A percentile compares a stretch with the other conserved stretches of the same genome.
phyloP scores from a whole-genome alignment of 2,888 invertebrate species.

The Drosophila planitibia region DNA sequence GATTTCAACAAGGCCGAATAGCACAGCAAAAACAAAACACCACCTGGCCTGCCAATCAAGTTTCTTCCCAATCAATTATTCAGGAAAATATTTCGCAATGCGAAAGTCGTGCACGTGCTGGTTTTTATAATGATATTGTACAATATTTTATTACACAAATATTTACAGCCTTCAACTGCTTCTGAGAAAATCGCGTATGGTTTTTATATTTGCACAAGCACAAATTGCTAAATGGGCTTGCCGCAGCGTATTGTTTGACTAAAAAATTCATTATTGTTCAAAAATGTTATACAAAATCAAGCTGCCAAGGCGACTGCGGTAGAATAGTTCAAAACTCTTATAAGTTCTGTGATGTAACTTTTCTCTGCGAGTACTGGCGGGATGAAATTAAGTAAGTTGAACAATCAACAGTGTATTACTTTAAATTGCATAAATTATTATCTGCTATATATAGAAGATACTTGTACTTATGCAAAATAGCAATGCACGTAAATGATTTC shows the following conservation, averaged over 20 bases:
- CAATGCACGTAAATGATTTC: background rate
- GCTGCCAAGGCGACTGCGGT: background rate
- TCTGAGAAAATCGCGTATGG: background rate
- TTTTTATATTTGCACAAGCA: background rate
- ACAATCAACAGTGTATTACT: background rate
- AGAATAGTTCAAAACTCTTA: background rate
- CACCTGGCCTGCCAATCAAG: background rate
- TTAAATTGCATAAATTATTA: conserved; percentile 11
- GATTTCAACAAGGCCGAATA: background rate
- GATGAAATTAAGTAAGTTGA: background rate
- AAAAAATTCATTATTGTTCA: background rate
- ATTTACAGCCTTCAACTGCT: background rate
- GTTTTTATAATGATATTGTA: background rate
- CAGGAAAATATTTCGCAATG: background rate
- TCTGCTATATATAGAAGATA: conserved; percentile 27
- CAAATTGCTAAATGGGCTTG: background rate
- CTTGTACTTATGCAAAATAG: conserved; percentile 17
- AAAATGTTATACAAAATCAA: background rate
- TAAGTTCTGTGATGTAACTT: background rate
- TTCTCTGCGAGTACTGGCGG: too few species aligned
- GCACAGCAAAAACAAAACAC: background rate
- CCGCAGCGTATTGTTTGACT: background rate
- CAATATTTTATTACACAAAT: conserved; percentile 4
- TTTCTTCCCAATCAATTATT: conserved; percentile 6
- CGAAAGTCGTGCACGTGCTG: background rate